Evolutionary conservation across 2,888 invertebrate species (phyloP), one percentile per base, ranked within the genome.

Genomic region (Miltochrista miniata): DNA sequence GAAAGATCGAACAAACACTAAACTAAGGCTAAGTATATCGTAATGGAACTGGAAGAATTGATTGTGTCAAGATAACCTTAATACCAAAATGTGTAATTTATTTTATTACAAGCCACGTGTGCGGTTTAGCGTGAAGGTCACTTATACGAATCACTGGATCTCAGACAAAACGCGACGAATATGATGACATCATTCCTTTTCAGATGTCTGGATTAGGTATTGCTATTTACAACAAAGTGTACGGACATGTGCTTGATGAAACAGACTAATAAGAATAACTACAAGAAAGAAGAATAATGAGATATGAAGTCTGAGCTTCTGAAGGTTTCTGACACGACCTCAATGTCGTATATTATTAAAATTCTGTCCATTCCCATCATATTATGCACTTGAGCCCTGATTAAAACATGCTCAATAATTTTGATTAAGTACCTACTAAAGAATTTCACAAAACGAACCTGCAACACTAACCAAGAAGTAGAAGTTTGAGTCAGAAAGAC

Each of bases 71-170:
- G 42, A 65, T 68, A 51, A 48, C 24, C 36, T 45, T 59, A 61
- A 62, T 55, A 53, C 61, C 64, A 66, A 67, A 35, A 61, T 52
- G 42, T 56, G 58, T 64, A 56, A 68, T 69, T 56, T 58, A 68
- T 69, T 61, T 58, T 56, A 68, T 71, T 61, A 72, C 64, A 64
- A 61, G 64, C 60, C 74, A 79, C 77, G 79, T 79, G 75, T 74
- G 76, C 72, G 64, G 72, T 71, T 72, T 61, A 65, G 68, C 64
- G 69, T 78, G 81, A 81, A 81, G 81, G 81, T 81, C 70, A 74
- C 69, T 69, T 73, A 69, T 70, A 76, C 75, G 74, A 65, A 61
- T 76, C 73, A 70, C 63, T 78, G 70, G 77, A 71, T 62, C 61
- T 68, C 66, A 68, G 72, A 77, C 76, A 68, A 72, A 73, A 70